Base-by-base conservation (phyloP, 1,140 invertebrate species). In the Drosophila pectinifera region DNA sequence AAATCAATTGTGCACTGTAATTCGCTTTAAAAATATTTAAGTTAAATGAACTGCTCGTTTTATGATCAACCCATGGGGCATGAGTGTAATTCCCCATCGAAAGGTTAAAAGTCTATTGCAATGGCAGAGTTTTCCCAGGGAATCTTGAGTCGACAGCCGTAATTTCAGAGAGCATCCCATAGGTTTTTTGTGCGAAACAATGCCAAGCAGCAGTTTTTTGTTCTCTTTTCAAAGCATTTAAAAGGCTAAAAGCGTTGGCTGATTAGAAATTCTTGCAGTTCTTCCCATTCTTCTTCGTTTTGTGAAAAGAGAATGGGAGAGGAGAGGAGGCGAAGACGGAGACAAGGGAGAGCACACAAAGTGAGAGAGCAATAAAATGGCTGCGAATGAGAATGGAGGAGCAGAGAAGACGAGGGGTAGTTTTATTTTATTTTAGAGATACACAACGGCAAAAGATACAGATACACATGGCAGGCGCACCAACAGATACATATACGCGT, bases 291-390 rank as follows among this genome's bases (percentile, higher is more conserved):
- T 42, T 39, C 24, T 20, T 51, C 18, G 28, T 28, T 34, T n/a
- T 34, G 26, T 62, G 39, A 18, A 57, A 58, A 22, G 63, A 68
- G 59, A 65, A 69, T 61, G 49, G 57, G 41, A 28, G 42, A 46
- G 28, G 34, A 36, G n/a, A n/a, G n/a, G n/a, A n/a, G n/a, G 49
- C 68, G 56, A 51, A 70, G 68, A 55, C 57, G 74, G 58, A 10
- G 31, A 62, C 77, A 70, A 57, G 74, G 53, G 59, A 62, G 62
- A 56, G 59, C 56, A 70, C 68, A 81, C 73, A 67, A 74, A 49
- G 41, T 58, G 75, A 79, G 79, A 78, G 65, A 80, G 76, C 76
- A 77, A 79, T 88, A 88, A 89, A 89, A 88, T 89, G 84, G 79
- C 79, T 83, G 55, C 82, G 72, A 88, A 79, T 65, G 65, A 78